These are phyloP conservation scores for Aphyosemion australe DNA, from an alignment of 2,113 vertebrate species.

Conservation along the genomic window DNA sequence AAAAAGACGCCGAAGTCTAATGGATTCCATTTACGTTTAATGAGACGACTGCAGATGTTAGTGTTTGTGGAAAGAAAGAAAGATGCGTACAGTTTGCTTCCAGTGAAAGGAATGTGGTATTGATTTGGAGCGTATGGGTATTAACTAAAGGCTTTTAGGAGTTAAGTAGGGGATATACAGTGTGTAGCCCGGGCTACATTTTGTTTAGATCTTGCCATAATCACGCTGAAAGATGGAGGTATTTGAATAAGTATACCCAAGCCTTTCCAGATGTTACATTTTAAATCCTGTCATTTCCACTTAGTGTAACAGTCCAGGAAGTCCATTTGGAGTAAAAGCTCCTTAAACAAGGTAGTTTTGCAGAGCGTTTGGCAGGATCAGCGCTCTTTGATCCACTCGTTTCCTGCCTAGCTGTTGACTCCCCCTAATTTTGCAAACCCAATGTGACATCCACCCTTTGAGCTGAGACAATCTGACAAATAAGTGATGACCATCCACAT, in stretches of 20 bases:
- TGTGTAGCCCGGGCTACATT: constrained; percentile 45
- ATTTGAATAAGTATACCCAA: constrained; percentile 61
- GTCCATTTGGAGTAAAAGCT: constrained; percentile 69
- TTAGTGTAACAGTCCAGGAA: constrained; percentile 63
- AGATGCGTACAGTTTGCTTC: constrained; percentile 49
- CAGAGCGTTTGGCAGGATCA: constrained; percentile 63
- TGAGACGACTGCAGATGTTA: constrained; percentile 55
- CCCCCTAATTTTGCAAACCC: constrained; percentile 69
- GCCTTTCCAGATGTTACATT: constrained; percentile 74
- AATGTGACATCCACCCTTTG: constrained; percentile 73
- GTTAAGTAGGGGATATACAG: constrained; percentile 54
- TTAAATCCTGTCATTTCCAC: constrained; percentile 73
- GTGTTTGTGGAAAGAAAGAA: constrained; percentile 63
- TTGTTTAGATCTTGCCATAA: constrained; percentile 69
- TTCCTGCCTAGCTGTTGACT: constrained; percentile 36
- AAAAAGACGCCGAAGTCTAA: constrained; percentile 39
- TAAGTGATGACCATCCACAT: constrained; percentile 82
- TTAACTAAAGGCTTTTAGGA: constrained; percentile 67
- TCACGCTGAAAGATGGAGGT: constrained; percentile 48
- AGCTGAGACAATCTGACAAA: constrained; percentile 78
- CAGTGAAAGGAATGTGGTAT: constrained; percentile 63
- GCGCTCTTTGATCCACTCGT: constrained; percentile 66
- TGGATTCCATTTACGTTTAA: constrained; percentile 50
- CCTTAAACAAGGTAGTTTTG: constrained; percentile 66
- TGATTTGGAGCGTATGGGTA: constrained; percentile 63